Percentiles rank a stretch among this genome's conserved stretches.
Evolutionary conservation across 2,888 invertebrate genomes (phyloP).

Genomic region (Cataglyphis rosenhaueri): DNA sequence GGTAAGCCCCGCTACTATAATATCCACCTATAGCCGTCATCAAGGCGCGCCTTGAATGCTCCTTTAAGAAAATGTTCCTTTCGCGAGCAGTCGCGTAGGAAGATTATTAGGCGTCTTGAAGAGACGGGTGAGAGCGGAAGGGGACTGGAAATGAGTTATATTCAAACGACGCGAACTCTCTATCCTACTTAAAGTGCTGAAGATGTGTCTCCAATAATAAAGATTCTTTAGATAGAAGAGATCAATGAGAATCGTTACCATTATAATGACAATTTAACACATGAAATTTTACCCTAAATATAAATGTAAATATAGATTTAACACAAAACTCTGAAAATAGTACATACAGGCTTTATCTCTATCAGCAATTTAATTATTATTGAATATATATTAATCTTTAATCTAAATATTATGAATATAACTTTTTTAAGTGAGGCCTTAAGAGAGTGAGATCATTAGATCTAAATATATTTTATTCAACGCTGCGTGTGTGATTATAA

Average conservation of each 20-base stretch:
- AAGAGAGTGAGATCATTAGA: background rate
- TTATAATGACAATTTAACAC: background rate
- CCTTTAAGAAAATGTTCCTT: conserved; percentile 76
- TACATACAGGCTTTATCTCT: background rate
- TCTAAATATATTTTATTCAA: background rate
- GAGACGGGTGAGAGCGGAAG: conserved; percentile 3
- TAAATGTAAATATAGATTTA: background rate
- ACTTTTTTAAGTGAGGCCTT: background rate
- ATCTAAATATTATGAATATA: background rate
- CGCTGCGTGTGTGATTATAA: background rate
- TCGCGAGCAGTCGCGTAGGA: conserved; percentile 66
- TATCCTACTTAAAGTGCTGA: conserved; percentile 45
- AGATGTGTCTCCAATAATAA: background rate
- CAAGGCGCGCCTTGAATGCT: conserved; percentile 74
- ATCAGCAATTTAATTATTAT: background rate
- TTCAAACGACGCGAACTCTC: conserved; percentile 66
- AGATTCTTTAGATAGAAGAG: conserved; percentile 5
- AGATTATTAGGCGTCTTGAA: conserved; percentile 70
- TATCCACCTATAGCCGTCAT: conserved; percentile 72
- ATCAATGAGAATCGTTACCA: conserved; percentile 10
- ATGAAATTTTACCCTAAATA: background rate
- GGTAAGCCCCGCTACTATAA: conserved; percentile 69
- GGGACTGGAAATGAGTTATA: conserved; percentile 48
- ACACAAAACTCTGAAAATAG: background rate
- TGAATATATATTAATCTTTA: conserved; percentile 9